Conservation (phyloP, 2,888 invertebrate genomes). For the Perizoma affinitatum region DNA sequence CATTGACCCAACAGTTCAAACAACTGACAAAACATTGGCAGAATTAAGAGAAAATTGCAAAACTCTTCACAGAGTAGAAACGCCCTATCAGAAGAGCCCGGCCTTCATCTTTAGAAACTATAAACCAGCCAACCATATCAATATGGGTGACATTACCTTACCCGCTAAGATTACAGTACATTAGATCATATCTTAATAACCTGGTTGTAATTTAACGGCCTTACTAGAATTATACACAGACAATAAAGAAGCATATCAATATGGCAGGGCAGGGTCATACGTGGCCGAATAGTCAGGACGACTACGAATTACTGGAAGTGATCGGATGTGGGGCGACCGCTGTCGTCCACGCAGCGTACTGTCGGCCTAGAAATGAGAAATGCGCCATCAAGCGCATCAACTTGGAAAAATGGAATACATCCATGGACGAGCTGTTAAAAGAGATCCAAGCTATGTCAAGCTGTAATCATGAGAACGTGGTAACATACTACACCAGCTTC, state of each 20-base stretch:
- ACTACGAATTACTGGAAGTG: constrained; percentile 96
- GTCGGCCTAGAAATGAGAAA: constrained; percentile 96
- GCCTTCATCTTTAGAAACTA: constrained; percentile 60
- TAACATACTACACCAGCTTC: constrained; percentile 99
- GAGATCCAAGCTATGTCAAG: constrained; percentile 99
- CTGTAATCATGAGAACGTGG: constrained; percentile 99
- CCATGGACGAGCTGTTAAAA: constrained; percentile 98
- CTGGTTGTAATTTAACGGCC: constrained; percentile 63
- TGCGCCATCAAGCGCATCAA: constrained; percentile 99
- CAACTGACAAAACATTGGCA: constrained; percentile 60
- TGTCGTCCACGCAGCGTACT: constrained; percentile 97
- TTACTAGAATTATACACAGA: constrained; percentile 55
- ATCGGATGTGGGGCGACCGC: constrained; percentile 99
- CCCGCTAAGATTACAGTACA: constrained; percentile 42
- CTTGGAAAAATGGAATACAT: constrained; percentile 99
- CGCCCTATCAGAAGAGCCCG: constrained; percentile 29
- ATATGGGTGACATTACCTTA: constrained; percentile 64
- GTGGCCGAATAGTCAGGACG: constrained; percentile 97
- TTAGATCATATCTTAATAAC: constrained; percentile 39
- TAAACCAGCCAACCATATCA: constrained; percentile 65
- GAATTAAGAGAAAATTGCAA: constrained; percentile 59
- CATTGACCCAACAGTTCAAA: constrained; percentile 46
- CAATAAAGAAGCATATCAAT: constrained; percentile 36
- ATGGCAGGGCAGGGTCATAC: constrained; percentile 74
- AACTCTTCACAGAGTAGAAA: constrained; percentile 63